Conservation (phyloP, 2,113 vertebrate species). For the Natator depressus region DNA sequence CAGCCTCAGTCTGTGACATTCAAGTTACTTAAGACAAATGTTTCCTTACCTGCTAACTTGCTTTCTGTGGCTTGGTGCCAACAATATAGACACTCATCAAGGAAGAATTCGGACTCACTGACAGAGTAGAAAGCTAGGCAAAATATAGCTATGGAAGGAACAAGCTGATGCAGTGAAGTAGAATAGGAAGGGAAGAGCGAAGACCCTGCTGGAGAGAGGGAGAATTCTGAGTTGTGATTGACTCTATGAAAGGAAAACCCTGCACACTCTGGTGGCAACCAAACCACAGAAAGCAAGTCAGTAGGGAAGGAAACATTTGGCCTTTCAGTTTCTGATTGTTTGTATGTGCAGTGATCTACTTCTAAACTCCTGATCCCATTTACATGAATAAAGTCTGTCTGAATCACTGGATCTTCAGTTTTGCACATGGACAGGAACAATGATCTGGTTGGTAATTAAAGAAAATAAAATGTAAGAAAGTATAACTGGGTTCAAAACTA, state of each 20-base stretch:
- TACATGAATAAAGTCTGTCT: neutral
- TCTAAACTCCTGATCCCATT: neutral
- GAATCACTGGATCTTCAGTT: neutral
- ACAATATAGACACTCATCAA: neutral
- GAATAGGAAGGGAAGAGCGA: neutral
- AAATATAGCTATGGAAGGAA: neutral
- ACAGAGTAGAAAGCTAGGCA: neutral
- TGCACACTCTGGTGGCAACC: rapidly evolving
- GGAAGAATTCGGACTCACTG: neutral
- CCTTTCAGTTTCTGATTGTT: neutral
- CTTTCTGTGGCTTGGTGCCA: neutral
- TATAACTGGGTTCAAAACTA: neutral
- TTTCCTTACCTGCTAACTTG: neutral
- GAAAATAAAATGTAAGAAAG: neutral
- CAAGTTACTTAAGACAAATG: neutral
- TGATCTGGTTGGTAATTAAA: neutral
- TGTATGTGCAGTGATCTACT: neutral
- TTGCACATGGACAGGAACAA: too few relatives aligned
- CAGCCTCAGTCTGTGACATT: neutral
- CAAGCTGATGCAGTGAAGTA: too few relatives aligned
- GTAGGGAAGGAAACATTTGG: neutral
- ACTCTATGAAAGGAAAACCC: neutral
- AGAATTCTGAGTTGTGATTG: neutral
- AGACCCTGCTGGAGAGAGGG: neutral
- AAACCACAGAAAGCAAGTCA: neutral